phyloP scores from a whole-genome alignment of 1,140 invertebrate genomes.

The Drosophila takahashii region DNA sequence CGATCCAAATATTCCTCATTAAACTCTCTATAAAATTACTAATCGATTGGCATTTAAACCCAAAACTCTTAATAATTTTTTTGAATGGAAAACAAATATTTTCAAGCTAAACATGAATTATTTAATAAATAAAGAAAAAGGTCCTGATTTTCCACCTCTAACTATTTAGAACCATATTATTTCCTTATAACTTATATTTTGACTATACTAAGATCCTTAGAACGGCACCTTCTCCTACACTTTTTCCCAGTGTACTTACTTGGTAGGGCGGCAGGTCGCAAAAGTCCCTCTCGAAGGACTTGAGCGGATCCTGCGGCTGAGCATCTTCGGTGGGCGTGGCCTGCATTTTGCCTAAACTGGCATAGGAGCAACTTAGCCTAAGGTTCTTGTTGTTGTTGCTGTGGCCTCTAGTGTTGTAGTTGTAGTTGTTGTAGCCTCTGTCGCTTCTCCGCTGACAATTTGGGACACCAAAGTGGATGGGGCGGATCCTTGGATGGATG shows the following conservation, averaged over 20 bases:
- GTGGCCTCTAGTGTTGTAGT: neutral
- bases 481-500: constrained; percentile 20
- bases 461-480: constrained; percentile 11
- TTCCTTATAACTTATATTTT: too few relatives aligned
- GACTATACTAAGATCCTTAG: neutral
- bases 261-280: constrained; percentile 59
- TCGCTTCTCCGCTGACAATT: constrained; percentile 7
- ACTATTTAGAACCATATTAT: too few relatives aligned
- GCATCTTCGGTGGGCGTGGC: constrained; percentile 49
- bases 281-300: constrained; percentile 55
- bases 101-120: too few relatives aligned
- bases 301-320: constrained; percentile 19
- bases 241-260: constrained; percentile 55
- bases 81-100: too few relatives aligned
- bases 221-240: neutral
- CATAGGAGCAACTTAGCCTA: constrained; percentile 41
- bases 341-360: constrained; percentile 57
- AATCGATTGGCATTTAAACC: too few relatives aligned
- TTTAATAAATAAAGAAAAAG: too few relatives aligned
- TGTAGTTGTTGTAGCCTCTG: neutral
- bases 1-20: too few relatives aligned
- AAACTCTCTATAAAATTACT: too few relatives aligned
- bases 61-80: too few relatives aligned
- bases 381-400: neutral
- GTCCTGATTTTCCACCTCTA: too few relatives aligned